Conservation (phyloP, 2,888 invertebrate genomes). For the Polyploca ridens region DNA sequence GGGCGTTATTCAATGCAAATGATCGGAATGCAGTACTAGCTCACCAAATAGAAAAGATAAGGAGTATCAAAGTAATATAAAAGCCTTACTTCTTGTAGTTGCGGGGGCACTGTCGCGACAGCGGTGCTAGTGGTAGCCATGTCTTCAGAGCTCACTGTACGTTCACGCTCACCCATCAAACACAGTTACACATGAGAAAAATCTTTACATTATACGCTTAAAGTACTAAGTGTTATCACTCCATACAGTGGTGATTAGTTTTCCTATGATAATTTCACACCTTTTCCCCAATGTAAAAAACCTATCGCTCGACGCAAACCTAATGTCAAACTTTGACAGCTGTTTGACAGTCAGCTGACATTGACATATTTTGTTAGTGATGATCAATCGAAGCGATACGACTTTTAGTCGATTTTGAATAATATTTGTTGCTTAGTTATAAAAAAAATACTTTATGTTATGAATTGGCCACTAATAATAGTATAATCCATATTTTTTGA, state of each 20-base stretch:
- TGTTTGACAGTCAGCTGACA: not conserved
- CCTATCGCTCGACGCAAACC: not conserved
- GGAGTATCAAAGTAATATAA: slow-evolving; percentile 31
- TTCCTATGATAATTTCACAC: slow-evolving; percentile 22
- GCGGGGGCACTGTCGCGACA: slow-evolving; percentile 69
- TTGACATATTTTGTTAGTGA: not conserved
- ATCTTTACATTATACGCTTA: slow-evolving; percentile 52
- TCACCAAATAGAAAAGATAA: slow-evolving; percentile 66
- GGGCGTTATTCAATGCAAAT: slow-evolving; percentile 22
- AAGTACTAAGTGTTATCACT: slow-evolving; percentile 23
- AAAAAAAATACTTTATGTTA: too few species aligned
- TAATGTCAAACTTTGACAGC: slow-evolving; percentile 4
- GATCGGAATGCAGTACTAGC: slow-evolving; percentile 42
- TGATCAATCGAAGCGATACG: too few species aligned
- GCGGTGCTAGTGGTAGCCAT: slow-evolving; percentile 80
- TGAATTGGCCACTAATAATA: too few species aligned
- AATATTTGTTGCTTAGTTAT: too few species aligned
- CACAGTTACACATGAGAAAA: slow-evolving; percentile 27
- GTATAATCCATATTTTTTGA: too few species aligned
- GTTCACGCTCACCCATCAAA: slow-evolving; percentile 73
- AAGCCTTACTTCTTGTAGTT: slow-evolving; percentile 65
- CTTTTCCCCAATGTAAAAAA: not conserved
- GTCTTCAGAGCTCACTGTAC: slow-evolving; percentile 53
- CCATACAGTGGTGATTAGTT: slow-evolving; percentile 15
- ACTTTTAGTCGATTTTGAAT: too few species aligned